These are phyloP conservation scores for Odontamblyopus lacepedii DNA, from an alignment of 2,797 vertebrate species.

Conservation along the genomic window DNA sequence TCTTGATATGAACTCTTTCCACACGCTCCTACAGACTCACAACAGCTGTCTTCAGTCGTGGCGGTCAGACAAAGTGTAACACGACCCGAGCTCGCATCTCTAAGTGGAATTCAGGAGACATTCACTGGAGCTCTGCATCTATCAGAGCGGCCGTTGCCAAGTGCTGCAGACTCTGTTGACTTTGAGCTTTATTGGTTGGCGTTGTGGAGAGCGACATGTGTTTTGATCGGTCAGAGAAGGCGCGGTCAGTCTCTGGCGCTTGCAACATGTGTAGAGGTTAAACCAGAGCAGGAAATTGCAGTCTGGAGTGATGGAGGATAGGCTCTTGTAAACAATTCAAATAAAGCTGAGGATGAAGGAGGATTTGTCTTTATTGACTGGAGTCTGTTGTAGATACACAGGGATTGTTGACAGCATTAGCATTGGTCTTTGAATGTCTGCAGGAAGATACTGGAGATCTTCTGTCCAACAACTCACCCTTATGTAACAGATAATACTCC, in stretches of 20 bases:
- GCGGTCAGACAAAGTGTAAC: slow-evolving; percentile 48
- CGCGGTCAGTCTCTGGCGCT: background rate
- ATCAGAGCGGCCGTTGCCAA: slow-evolving; percentile 42
- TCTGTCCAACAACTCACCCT: no score
- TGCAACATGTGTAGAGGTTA: background rate
- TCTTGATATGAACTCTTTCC: slow-evolving; percentile 56
- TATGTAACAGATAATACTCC: no score
- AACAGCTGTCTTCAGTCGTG: slow-evolving; percentile 29
- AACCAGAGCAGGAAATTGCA: slow-evolving; percentile 4
- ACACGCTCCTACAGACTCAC: slow-evolving; percentile 59
- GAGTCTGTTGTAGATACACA: background rate
- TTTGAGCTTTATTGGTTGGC: slow-evolving; percentile 10
- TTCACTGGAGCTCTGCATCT: slow-evolving; percentile 20
- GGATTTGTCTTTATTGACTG: slow-evolving; percentile 19
- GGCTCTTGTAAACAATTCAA: slow-evolving; percentile 15
- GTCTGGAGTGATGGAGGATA: background rate
- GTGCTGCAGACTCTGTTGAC: slow-evolving; percentile 11
- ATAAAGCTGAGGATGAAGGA: slow-evolving; percentile 2
- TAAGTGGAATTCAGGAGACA: slow-evolving; percentile 29
- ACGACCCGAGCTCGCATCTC: slow-evolving; percentile 28
- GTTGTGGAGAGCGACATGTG: slow-evolving; percentile 15
- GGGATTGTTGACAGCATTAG: no score
- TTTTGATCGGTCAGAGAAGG: slow-evolving; percentile 2
- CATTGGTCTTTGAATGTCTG: no score
- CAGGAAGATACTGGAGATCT: no score